phyloP scores from a whole-genome alignment of 2,797 vertebrate genomes.

The Eptatretus atami region DNA sequence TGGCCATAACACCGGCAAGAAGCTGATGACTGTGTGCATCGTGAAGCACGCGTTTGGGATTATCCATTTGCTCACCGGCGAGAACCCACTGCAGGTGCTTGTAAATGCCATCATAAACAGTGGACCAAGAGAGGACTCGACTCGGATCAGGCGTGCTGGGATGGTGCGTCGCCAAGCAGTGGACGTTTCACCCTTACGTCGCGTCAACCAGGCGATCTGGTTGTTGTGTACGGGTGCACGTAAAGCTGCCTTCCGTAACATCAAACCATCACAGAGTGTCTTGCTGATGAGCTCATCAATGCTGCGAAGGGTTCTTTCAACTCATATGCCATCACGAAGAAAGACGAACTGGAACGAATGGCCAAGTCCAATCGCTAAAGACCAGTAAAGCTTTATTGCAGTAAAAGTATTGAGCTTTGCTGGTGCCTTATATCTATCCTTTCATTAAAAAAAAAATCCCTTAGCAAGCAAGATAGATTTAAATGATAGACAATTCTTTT shows the following conservation, averaged over 20 bases:
- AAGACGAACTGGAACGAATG: too few species aligned
- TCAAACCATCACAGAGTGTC: slow-evolving; percentile 74
- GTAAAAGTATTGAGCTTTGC: too few species aligned
- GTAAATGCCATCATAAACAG: slow-evolving; percentile 90
- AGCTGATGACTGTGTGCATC: slow-evolving; percentile 64
- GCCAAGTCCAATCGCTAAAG: too few species aligned
- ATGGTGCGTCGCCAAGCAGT: slow-evolving; percentile 69
- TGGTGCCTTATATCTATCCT: too few species aligned
- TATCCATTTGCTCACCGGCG: slow-evolving; percentile 69
- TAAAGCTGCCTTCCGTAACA: slow-evolving; percentile 75
- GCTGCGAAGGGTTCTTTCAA: slow-evolving; percentile 36
- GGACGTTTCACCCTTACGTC: slow-evolving; percentile 54
- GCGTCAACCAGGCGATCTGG: slow-evolving; percentile 85
- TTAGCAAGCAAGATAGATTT: too few species aligned
- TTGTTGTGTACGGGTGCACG: slow-evolving; percentile 66
- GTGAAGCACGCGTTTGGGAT: slow-evolving; percentile 81
- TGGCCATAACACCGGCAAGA: slow-evolving; percentile 78
- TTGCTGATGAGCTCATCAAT: slow-evolving; percentile 78
- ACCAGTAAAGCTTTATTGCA: too few species aligned
- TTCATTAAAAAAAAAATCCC: too few species aligned
- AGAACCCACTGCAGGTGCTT: slow-evolving; percentile 72
- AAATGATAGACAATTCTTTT: too few species aligned
- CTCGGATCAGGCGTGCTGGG: slow-evolving; percentile 56
- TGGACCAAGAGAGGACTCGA: slow-evolving; percentile 64
- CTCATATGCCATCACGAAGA: too few species aligned